Base-by-base conservation (phyloP, 2,797 vertebrate species). In the Malurus splendens region DNA sequence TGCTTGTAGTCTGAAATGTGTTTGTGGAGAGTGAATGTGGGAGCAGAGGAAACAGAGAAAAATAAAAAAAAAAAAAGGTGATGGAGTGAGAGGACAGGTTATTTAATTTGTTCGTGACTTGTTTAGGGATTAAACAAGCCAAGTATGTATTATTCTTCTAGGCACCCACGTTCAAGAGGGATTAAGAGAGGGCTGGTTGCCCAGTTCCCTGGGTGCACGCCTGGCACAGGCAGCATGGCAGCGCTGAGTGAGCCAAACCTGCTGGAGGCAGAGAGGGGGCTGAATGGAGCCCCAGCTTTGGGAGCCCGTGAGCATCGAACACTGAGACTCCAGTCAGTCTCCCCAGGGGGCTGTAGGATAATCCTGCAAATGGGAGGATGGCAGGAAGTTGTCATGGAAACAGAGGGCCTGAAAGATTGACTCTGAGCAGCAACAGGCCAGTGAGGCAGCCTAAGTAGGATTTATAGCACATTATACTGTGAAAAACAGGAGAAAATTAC, bases 401-500 rank as follows among this genome's bases (percentile, higher is more conserved):
- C 94, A 0, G 79, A 93, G 86, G 96, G 72, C 95, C 94, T 96
- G 92, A 95, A 96, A 97, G 96, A 97, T 97, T 96, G 94, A 96
- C 96, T 97, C 84, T 61, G 92, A 97, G 94, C 93, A 96, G 94
- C 86, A 96, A 94, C 93, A 96, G 96, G 95, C 97, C 95, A 96
- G 95, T 62, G 45, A 96, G 91, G 95, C 96, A 96, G 95, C 94
- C 96, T 97, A 96, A 97, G 95, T 97, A 97, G 97, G 95, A 97
- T 97, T 97, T 97, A 97, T 97, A 95, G 94, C 95, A 96, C 93
- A 96, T 97, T 96, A 97, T 92, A 96, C 94, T 95, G 95, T 96
- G 97, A 96, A 97, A 97, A 97, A 95, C 96, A 96, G 96, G 96
- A 95, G 96, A 97, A 97, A 96, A 97, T 97, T 96, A 97, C 96